Conservation (phyloP, 2,113 vertebrate genomes). For the Trachemys scripta region DNA sequence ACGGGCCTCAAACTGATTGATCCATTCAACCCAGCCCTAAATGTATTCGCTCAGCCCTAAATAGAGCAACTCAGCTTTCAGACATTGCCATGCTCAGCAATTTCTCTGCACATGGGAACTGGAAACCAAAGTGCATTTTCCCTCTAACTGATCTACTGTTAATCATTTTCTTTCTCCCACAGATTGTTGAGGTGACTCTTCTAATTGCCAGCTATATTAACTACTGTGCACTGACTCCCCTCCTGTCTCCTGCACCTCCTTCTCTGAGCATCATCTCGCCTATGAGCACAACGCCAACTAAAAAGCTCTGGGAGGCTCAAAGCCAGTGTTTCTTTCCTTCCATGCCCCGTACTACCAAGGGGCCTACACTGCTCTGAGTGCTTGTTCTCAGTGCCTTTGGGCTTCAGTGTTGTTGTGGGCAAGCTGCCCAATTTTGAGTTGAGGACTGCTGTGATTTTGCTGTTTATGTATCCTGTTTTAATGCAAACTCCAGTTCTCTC, state of each 20-base stretch:
- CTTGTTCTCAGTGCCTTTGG: background rate
- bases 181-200: constrained; percentile 91
- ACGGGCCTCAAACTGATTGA: background rate
- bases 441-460: constrained; percentile 14
- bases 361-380: constrained; percentile 88
- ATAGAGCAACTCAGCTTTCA: background rate
- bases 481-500: background rate
- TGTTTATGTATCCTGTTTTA: constrained; percentile 3
- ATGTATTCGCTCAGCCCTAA: background rate
- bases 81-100: constrained; percentile 1
- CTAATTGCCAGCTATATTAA: constrained; percentile 93
- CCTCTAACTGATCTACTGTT: constrained; percentile 28
- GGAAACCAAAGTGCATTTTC: constrained; percentile 48
- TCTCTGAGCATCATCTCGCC: constrained; percentile 46
- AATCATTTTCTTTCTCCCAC: constrained; percentile 45
- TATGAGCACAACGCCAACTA: constrained; percentile 50
- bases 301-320: constrained; percentile 83
- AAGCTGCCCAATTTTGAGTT: background rate
- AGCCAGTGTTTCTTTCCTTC: constrained; percentile 84
- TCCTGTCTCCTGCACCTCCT: constrained; percentile 61
- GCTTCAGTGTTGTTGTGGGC: background rate
- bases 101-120: background rate
- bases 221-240: constrained; percentile 75
- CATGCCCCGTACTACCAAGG: constrained; percentile 85
- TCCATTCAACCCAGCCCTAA: background rate